Conservation (phyloP, 2,113 vertebrate genomes). For the Catharus minimus region DNA sequence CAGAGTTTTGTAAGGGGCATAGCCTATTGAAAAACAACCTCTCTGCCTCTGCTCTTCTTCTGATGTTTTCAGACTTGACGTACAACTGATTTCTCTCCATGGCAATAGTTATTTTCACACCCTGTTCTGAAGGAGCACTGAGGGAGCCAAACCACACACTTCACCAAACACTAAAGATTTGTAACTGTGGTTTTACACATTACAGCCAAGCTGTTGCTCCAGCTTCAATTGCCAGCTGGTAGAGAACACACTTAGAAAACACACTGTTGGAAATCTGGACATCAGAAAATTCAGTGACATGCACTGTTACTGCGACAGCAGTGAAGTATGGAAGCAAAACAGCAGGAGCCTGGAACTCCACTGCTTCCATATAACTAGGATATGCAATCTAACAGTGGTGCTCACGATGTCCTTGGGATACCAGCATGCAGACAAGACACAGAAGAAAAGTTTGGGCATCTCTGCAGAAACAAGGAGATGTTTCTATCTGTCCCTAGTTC, state of each 20-base stretch:
- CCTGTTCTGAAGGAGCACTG: not conserved
- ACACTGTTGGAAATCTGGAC: not conserved
- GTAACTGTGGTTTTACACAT: fast-evolving
- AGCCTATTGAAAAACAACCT: not conserved
- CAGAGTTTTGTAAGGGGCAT: not conserved
- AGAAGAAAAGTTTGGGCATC: not conserved
- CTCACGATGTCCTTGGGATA: fast-evolving
- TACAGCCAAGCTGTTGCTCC: not conserved
- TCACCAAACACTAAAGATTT: not conserved
- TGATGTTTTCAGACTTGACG: not conserved
- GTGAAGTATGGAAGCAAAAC: not conserved
- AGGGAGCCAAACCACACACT: not conserved
- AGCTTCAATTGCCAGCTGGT: not conserved
- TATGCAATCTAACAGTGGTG: fast-evolving
- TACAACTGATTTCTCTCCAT: not conserved
- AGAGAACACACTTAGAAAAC: not conserved
- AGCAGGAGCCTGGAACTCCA: not conserved
- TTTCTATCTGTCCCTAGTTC: not conserved
- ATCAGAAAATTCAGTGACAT: not conserved
- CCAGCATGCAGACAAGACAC: not conserved
- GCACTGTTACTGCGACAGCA: fast-evolving
- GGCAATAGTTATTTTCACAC: fast-evolving
- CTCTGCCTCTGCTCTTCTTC: not conserved
- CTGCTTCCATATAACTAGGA: not conserved
- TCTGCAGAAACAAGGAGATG: fast-evolving